Conservation (phyloP, 2,113 vertebrate genomes). For the Galemys pyrenaicus region DNA sequence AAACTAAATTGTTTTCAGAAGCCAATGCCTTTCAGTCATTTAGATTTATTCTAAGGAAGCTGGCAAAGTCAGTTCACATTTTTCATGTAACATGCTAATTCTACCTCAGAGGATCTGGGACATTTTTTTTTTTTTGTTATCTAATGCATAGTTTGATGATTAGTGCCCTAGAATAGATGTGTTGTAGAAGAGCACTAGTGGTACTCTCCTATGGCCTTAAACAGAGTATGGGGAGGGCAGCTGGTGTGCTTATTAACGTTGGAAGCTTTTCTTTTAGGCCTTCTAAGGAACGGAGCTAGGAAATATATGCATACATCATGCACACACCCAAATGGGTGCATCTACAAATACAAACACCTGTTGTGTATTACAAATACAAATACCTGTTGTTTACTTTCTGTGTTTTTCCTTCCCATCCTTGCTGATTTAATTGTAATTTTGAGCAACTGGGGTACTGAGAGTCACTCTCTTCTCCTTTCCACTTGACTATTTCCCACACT, state of each 20-base stretch:
- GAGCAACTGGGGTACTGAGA: not conserved
- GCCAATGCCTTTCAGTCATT: not conserved
- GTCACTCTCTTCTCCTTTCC: not conserved
- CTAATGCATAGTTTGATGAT: not conserved
- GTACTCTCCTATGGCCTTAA: not conserved
- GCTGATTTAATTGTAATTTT: not conserved
- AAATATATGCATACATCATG: not conserved
- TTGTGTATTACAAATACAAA: not conserved
- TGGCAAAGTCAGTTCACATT: conserved; percentile 42
- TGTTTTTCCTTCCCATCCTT: not conserved
- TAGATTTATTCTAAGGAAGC: not conserved
- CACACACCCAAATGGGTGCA: too few relatives aligned
- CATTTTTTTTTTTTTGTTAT: not conserved
- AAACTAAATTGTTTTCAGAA: conserved; percentile 58
- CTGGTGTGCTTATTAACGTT: not conserved
- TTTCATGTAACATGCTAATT: not conserved
- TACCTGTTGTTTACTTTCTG: not conserved
- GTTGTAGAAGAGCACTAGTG: not conserved
- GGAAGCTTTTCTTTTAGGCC: not conserved
- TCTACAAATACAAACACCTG: too few relatives aligned
- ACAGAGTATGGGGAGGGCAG: not conserved
- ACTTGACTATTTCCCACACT: not conserved
- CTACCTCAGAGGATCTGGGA: not conserved
- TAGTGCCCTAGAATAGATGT: not conserved
- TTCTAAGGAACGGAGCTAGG: not conserved